A percentile compares a stretch with the other conserved stretches of the same genome.
phyloP scores from a whole-genome alignment of 2,797 vertebrate genomes.

The Syngnathus rostellatus region DNA sequence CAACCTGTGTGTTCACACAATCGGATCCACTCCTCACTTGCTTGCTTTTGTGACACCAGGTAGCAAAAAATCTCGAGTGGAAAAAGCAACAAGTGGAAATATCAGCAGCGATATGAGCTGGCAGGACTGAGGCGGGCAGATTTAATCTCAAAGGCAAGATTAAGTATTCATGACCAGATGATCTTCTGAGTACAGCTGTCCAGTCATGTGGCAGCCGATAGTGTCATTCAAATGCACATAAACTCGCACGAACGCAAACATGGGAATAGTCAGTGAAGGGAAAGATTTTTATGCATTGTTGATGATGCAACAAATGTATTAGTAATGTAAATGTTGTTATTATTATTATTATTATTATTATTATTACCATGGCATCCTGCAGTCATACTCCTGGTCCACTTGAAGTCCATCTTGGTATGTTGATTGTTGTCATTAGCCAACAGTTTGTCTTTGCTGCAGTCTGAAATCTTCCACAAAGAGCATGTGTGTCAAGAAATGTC shows the following conservation, averaged over 20 bases:
- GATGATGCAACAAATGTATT: background rate
- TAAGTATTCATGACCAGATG: constrained; percentile 47
- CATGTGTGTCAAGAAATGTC: background rate
- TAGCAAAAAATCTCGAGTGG: constrained; percentile 14
- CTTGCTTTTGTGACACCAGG: constrained; percentile 10
- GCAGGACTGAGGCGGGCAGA: constrained; percentile 27
- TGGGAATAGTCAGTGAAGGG: background rate
- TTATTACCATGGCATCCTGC: constrained; percentile 37
- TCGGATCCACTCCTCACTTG: background rate
- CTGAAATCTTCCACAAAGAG: constrained; percentile 39
- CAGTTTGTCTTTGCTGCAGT: constrained; percentile 24
- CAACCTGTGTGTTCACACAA: background rate
- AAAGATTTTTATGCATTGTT: background rate
- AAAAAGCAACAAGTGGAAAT: constrained; percentile 30
- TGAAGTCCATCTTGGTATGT: constrained; percentile 21
- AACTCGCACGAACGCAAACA: constrained; percentile 1
- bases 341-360: background rate
- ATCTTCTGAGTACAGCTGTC: constrained; percentile 52
- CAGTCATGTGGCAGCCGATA: constrained; percentile 17
- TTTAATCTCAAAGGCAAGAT: constrained; percentile 57
- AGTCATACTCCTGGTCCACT: constrained; percentile 29
- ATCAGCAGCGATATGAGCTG: constrained; percentile 21
- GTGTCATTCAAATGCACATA: constrained; percentile 22
- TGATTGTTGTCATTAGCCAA: constrained; percentile 19
- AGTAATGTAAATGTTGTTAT: background rate